Evolutionary conservation across 1,140 invertebrate species (phyloP).

Genomic region (Coelopa frigida): DNA sequence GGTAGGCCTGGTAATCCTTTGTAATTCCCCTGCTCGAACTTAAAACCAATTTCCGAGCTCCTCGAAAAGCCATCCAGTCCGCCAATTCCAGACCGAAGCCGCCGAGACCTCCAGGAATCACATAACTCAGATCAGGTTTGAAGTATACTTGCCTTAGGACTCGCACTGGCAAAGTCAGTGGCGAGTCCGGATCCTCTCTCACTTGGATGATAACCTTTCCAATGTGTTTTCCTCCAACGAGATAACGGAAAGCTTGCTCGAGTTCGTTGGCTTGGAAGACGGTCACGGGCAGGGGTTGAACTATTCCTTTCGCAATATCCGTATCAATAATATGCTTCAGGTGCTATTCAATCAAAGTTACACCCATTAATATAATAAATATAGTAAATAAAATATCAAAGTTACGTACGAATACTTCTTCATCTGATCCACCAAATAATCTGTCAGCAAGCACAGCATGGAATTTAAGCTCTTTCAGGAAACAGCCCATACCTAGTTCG

Average conservation of each 20-base stretch:
- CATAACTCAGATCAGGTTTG: conserved; percentile 47
- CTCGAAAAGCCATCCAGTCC: conserved; percentile 77
- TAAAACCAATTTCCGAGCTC: conserved; percentile 69
- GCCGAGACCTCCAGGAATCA: conserved; percentile 70
- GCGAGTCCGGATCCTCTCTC: conserved; percentile 34
- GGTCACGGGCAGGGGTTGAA: conserved; percentile 54
- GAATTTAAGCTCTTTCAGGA: conserved; percentile 77
- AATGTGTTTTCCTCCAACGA: conserved; percentile 83
- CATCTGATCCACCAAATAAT: conserved; percentile 52
- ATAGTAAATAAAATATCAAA: too few relatives aligned
- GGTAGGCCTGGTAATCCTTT: conserved; percentile 70
- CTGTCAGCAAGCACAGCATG: conserved; percentile 81
- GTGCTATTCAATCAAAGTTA: too few relatives aligned
- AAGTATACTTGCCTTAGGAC: conserved; percentile 45
- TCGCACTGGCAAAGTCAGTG: conserved; percentile 26
- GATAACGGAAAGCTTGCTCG: conserved; percentile 63
- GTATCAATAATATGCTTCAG: conserved; percentile 32
- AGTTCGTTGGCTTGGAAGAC: conserved; percentile 56
- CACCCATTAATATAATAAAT: too few relatives aligned
- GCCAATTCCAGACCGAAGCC: conserved; percentile 88
- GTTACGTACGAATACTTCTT: too few relatives aligned
- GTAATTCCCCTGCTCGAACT: conserved; percentile 70
- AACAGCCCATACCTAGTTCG: conserved; percentile 62
- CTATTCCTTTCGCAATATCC: conserved; percentile 49
- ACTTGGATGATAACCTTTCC: conserved; percentile 62